Percentiles rank a stretch among this genome's conserved stretches.
Evolutionary conservation across 2,888 invertebrate species (phyloP).

Genomic region (Bembecia ichneumoniformis): DNA sequence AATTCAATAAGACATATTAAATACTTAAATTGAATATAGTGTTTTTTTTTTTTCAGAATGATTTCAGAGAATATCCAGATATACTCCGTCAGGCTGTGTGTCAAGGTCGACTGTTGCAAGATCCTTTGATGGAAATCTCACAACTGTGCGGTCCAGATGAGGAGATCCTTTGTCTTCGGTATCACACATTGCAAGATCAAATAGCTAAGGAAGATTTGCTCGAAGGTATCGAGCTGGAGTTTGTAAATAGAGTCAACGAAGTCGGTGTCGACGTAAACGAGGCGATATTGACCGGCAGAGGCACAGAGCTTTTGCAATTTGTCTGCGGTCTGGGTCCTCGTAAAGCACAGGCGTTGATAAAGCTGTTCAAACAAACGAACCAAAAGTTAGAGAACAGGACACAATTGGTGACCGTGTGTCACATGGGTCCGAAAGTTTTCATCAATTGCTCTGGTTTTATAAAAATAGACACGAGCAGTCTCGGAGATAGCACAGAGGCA

Average conservation of each 20-base stretch:
- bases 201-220: slow-evolving; percentile 87
- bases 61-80: slow-evolving; percentile 94
- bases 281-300: slow-evolving; percentile 90
- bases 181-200: slow-evolving; percentile 89
- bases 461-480: slow-evolving; percentile 96
- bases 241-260: slow-evolving; percentile 96
- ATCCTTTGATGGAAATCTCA: slow-evolving; percentile 95
- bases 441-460: slow-evolving; percentile 99
- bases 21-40: too few relatives aligned
- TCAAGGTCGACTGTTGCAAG: slow-evolving; percentile 91
- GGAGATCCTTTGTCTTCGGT: slow-evolving; percentile 94
- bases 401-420: slow-evolving; percentile 94
- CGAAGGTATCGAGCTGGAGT: slow-evolving; percentile 89
- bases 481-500: slow-evolving; percentile 94
- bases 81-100: slow-evolving; percentile 94
- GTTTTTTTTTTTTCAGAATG: slow-evolving; percentile 64
- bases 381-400: slow-evolving; percentile 94
- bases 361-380: slow-evolving; percentile 91
- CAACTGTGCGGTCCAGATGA: slow-evolving; percentile 97
- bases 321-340: slow-evolving; percentile 97
- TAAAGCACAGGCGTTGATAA: slow-evolving; percentile 90
- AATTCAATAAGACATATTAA: not conserved
- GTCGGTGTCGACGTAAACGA: slow-evolving; percentile 98
- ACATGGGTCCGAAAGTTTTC: slow-evolving; percentile 98
- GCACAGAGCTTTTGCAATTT: slow-evolving; percentile 93